Conservation (phyloP, 2,888 invertebrate species). For the Lasioglossum pauxillum region DNA sequence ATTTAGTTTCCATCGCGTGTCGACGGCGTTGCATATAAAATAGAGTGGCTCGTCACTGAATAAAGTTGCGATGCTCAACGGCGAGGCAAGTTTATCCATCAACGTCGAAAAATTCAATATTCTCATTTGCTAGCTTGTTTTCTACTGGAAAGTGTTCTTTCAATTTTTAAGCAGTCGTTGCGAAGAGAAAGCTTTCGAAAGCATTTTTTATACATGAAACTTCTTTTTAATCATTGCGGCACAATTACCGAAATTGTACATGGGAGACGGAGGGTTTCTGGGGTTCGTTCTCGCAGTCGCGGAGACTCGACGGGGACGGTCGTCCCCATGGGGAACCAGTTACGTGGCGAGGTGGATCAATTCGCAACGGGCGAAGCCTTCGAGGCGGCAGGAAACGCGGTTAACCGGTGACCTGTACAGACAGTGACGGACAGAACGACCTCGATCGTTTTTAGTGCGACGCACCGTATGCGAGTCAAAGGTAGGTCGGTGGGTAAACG, state of each 20-base stretch:
- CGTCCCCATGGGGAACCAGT: background rate
- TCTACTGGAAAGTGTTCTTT: background rate
- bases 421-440: conserved; percentile 76
- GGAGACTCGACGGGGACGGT: background rate
- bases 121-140: background rate
- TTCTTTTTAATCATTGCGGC: background rate
- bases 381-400: conserved; percentile 68
- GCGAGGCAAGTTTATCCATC: background rate
- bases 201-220: too few species aligned
- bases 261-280: background rate
- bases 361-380: conserved; percentile 27
- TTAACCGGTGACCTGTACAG: conserved; percentile 73
- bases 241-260: background rate
- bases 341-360: background rate
- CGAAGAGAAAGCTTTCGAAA: background rate
- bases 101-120: background rate
- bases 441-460: conserved; percentile 83
- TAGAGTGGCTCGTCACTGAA: background rate
- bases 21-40: background rate
- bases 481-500: conserved; percentile 63
- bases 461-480: conserved; percentile 54
- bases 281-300: background rate
- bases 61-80: background rate
- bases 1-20: conserved; percentile 1
- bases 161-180: background rate